Evolutionary conservation across 2,797 vertebrate species (phyloP).

Genomic region (Hypotaenidia okinawae): DNA sequence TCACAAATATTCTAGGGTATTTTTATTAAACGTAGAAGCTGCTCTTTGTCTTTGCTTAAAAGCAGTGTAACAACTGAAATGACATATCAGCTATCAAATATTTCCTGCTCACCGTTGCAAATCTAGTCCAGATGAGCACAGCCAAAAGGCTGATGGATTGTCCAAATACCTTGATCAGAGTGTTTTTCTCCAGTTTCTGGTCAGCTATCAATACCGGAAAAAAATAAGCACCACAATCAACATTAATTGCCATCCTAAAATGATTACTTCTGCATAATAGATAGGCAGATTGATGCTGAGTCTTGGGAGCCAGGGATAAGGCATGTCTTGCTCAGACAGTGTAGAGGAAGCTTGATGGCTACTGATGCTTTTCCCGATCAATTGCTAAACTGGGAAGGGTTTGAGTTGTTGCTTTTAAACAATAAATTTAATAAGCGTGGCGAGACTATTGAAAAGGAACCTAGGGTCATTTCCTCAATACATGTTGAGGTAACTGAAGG

Average conservation of each 20-base stretch:
- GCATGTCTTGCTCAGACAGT: not conserved
- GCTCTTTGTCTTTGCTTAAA: slow-evolving; percentile 8
- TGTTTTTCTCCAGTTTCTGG: slow-evolving; percentile 28
- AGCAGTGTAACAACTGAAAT: not conserved
- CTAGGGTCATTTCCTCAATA: slow-evolving; percentile 1
- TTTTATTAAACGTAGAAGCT: slow-evolving; percentile 9
- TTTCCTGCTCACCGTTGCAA: slow-evolving; percentile 14
- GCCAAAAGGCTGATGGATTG: slow-evolving; percentile 39
- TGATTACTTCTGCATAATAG: not conserved
- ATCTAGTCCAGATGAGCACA: slow-evolving; percentile 50
- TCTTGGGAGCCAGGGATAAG: not conserved
- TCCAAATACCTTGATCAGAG: slow-evolving; percentile 43
- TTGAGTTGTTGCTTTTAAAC: slow-evolving; percentile 25
- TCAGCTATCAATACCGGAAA: slow-evolving; percentile 49
- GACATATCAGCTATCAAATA: not conserved
- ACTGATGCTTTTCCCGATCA: slow-evolving; percentile 2
- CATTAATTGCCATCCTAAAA: slow-evolving; percentile 36
- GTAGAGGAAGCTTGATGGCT: not conserved
- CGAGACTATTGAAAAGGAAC: not conserved
- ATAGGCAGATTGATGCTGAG: not conserved
- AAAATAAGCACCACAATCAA: slow-evolving; percentile 26
- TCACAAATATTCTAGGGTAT: not conserved
- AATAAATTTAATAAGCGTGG: slow-evolving; percentile 21
- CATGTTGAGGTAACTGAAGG: slow-evolving; percentile 1
- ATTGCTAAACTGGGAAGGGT: not conserved